Evolutionary conservation across 2,797 vertebrate species (phyloP), one percentile per base, ranked within the genome.

Genomic region (Austrolebias charrua): DNA sequence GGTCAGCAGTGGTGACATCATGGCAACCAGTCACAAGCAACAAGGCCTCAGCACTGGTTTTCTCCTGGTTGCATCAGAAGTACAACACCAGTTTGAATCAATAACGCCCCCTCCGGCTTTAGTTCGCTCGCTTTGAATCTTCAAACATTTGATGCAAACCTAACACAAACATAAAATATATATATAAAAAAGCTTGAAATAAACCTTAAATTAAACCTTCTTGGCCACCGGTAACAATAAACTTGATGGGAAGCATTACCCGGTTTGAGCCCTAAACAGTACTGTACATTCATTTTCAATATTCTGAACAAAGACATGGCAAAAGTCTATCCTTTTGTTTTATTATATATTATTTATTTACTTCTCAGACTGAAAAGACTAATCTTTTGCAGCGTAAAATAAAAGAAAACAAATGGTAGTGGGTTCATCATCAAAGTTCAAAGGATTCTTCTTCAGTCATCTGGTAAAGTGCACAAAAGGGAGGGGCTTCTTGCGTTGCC

Each of bases 1-100:
- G 84, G 86, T 90, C 88, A 87, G 83, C 86, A 81, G 67, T n/a
- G 67, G 82, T 91, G 88, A 92, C 90, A 90, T 90, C 87, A 90
- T 87, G 61, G 79, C 75, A 86, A 77, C 63, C 76, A 42, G 49
- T 85, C 81, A 76, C 61, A 75, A 51, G 76, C 80, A 79, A 83
- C 73, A 63, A 66, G 80, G 71, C 81, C 79, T 81, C 66, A 6
- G 78, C 45, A 29, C 74, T 67, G 63, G 79, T 88, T 89, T 89
- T 60, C 73, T 84, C 73, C 69, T 63, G 67, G 81, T 87, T 82
- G 72, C 85, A 80, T 89, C 87, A 87, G 82, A 74, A 61, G 54
- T 40, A 57, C 20, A 19, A 67, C 60, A 73, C 76, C 61, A 73
- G 70, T 51, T 56, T 46, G 29, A 77, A 75, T 76, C 72, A 61